Base-by-base conservation (phyloP, 2,888 invertebrate genomes). In the Bellardia pandia region DNA sequence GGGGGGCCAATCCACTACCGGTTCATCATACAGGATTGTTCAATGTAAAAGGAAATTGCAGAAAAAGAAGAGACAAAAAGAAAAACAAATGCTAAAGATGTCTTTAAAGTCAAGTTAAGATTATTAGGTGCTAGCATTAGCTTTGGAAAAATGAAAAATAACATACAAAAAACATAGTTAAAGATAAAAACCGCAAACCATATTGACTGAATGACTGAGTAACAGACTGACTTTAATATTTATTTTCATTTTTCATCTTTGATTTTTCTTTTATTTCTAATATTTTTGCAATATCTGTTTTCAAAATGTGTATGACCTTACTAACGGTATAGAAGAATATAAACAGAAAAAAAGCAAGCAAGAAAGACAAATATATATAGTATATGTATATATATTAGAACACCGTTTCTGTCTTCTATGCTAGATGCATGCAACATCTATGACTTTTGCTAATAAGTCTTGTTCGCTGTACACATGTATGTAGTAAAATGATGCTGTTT, bases 161-260 rank as follows among this genome's bases (percentile, higher is more conserved):
- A 72, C 23, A 56, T 40, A 56, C 2, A 58, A 1, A 30, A 14
- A 64, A 40, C 2, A 51, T 9, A 33, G n/a, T 30, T 7, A 48
- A 23, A 53, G 58, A 51, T 62, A 48, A 62, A 62, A 69, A 42
- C 74, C 33, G 78, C 58, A 86, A 78, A 71, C 78, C 16, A 60
- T 68, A 72, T 68, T 80, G 80, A 84, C 84, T 84, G 86, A 87
- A 53, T 82, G 77, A 77, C 81, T 86, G 81, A 60, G 53, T 71
- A 75, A 69, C 75, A 79, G 86, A 78, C 71, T 79, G 75, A 83
- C 77, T 86, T 76, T 48, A 40, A 68, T 74, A 56, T 74, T 53
- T 58, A 42, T 64, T 64, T 80, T 81, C 7, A 72, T 64, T 69
- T 76, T 76, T 71, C 56, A 30, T 37, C 5, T 23, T 58, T 23